These are phyloP conservation scores for Sylvia atricapilla DNA, from an alignment of 2,113 vertebrate genomes.

Conservation along the genomic window DNA sequence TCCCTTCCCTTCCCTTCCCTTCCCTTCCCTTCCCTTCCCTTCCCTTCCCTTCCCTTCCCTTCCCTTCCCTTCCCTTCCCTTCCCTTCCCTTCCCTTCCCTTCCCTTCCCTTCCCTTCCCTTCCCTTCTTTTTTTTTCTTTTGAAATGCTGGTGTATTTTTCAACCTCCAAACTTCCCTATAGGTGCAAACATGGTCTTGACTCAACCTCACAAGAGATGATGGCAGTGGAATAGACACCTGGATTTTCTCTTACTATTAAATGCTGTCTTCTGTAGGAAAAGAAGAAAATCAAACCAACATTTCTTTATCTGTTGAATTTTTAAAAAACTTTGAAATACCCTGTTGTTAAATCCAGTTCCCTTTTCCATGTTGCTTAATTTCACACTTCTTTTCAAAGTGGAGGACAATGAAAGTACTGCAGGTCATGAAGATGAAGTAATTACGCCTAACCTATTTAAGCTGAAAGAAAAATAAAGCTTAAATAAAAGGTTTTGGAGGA, in stretches of 20 bases:
- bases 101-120: too few relatives aligned
- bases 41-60: too few relatives aligned
- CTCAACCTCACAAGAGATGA: neutral
- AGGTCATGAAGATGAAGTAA: neutral
- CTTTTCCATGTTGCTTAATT: neutral
- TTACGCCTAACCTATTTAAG: conserved; percentile 25
- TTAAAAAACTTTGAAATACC: rapidly evolving
- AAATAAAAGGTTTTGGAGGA: neutral
- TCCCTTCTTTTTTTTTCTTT: neutral
- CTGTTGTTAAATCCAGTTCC: neutral
- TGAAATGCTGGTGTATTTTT: neutral
- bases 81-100: too few relatives aligned
- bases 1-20: too few relatives aligned
- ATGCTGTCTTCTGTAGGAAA: neutral
- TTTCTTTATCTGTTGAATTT: neutral
- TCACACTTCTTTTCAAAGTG: neutral
- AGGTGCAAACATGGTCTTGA: neutral
- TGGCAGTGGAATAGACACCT: neutral
- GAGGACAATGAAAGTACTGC: neutral
- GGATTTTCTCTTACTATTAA: neutral
- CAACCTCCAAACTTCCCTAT: neutral
- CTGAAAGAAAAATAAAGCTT: neutral
- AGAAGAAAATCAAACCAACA: neutral
- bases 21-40: too few relatives aligned
- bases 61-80: too few relatives aligned